Base-by-base conservation (phyloP, 2,797 vertebrate species). In the Columba guinea region DNA sequence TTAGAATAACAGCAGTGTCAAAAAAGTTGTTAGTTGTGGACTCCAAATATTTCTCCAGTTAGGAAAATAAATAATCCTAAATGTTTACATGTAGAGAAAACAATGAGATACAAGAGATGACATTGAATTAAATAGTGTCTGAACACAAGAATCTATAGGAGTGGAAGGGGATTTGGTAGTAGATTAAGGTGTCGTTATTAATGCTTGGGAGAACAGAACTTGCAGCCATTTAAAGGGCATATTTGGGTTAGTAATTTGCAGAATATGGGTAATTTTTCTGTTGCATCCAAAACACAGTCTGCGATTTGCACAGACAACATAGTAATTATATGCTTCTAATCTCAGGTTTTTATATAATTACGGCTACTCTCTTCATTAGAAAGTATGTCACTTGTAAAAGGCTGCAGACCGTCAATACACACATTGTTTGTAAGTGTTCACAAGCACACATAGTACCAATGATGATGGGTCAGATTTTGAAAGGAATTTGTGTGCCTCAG, bases 41-140 rank as follows among this genome's bases (percentile, higher is more conserved):
- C 48, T 88, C 23, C 90, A 71, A 86, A 80, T 85, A 94, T 79
- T 80, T 93, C 52, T 63, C n/a, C 53, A 62, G 48, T 77, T 67
- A 71, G 12, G 51, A 86, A 86, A 91, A 94, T 11, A 91, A 95
- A 68, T 69, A 59, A 67, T 89, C 84, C 58, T 71, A 63, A 67
- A n/a, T 69, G 65, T 49, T 88, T 39, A 23, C 75, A 37, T n/a
- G 27, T 79, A 81, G 92, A 63, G 59, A 53, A 67, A 81, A 46
- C 15, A 7, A 44, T 28, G 41, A 52, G 52, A 63, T 26, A 35
- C 4, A 34, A 15, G 56, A 55, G 39, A 28, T 60, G 6, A 26
- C 75, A 74, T 67, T n/a, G 62, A 44, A 58, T 49, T 27, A 27
- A 37, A 22, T 10, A 16, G 18, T 44, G 18, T 9, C 24, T 22